Conservation (phyloP, 2,888 invertebrate species). For the Magallana nippona region DNA sequence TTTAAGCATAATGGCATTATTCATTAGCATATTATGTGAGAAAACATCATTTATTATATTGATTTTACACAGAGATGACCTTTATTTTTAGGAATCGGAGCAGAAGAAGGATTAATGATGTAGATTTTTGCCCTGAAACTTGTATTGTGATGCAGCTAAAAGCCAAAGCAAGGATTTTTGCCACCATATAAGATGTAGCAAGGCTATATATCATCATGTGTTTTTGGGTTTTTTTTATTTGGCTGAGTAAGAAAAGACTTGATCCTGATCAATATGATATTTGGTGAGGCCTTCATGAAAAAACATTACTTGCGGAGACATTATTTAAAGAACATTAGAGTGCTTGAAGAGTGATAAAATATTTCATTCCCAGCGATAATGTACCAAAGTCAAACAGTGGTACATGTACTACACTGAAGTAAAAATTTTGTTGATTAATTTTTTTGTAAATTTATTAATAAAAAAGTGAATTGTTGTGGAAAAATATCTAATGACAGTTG, state of each 20-base stretch:
- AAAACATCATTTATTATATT: background rate
- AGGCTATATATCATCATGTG: background rate
- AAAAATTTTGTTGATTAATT: background rate
- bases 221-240: no score
- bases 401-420: background rate
- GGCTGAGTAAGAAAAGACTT: background rate
- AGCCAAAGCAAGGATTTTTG: constrained; percentile 20
- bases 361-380: background rate
- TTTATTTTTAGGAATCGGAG: constrained; percentile 19
- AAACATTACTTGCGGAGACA: background rate
- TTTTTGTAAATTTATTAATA: background rate
- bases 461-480: background rate
- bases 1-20: background rate
- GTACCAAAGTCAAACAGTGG: background rate
- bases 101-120: constrained; percentile 29
- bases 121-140: background rate
- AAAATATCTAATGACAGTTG: constrained; percentile 1
- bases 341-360: background rate
- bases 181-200: background rate
- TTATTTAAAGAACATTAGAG: background rate
- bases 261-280: constrained; percentile 4
- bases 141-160: constrained; percentile 26
- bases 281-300: background rate
- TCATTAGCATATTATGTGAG: background rate
- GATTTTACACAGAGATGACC: background rate